Base-by-base conservation (phyloP, 2,797 vertebrate genomes). In the Potorous gilbertii region DNA sequence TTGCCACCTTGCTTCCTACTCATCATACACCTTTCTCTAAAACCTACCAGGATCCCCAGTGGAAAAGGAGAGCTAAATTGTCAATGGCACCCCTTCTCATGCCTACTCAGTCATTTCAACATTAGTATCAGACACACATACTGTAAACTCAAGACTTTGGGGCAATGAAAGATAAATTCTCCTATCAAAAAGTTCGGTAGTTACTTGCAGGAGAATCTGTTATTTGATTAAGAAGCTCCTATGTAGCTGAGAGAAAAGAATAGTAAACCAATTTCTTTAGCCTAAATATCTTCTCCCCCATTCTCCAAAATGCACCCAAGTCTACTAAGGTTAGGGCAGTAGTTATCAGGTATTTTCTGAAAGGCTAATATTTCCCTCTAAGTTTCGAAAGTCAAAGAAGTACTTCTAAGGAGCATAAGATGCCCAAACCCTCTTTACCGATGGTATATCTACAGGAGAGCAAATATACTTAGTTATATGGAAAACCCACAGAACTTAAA, bases 1-100 rank as follows among this genome's bases (percentile, higher is more conserved):
- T n/a, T 66, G 8, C 62, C 93, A 8, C 94, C 74, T 56, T 50
- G 92, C 56, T 56, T 93, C 59, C 94, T 93, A 93, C 55, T 95
- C n/a, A 54, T 93, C 52, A n/a, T 3, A 3, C 31, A 13, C 10
- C 3, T 92, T 89, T 94, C 87, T 96, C 81, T 29, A 3, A 81
- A 90, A 0, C 92, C 50, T 28, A 92, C 57, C 57, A 56, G 1
- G 94, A 31, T 91, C 56, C 31, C 93, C 56, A 46, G 0, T 66
- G 54, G 59, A 95, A 11, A 10, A 87, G 40, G 40, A 1, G 54
- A 96, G 93, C 14, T 34, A 16, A 55, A 5, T 0, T 81, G 24
- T 66, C 14, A 28, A 0, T 2, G 28, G 3, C 54, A 11, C 55
- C 13, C 0, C 1, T 95, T 31, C n/a, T 27, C 29, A n/a, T 18